phyloP scores from a whole-genome alignment of 2,888 invertebrate species.

The Tiliacea aurago region DNA sequence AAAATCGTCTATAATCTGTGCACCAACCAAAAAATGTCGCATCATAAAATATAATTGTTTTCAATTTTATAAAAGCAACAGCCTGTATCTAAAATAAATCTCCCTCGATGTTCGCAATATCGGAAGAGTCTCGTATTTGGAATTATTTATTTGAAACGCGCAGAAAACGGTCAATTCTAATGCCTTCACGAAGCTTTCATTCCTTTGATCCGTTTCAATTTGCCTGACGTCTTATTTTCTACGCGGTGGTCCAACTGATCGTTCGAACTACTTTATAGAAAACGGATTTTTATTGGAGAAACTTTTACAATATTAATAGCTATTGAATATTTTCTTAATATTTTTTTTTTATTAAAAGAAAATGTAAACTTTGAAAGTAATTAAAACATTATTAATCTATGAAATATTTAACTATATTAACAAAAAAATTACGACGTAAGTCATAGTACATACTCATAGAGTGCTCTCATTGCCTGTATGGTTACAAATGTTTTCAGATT shows the following conservation, averaged over 20 bases:
- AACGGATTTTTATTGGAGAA: constrained; percentile 31
- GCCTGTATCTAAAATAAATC: constrained; percentile 70
- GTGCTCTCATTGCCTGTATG: background rate
- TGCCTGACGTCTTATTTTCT: constrained; percentile 88
- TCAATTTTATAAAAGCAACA: constrained; percentile 52
- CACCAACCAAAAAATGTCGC: background rate
- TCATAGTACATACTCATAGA: background rate
- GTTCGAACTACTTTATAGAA: constrained; percentile 28
- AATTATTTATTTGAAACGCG: constrained; percentile 84
- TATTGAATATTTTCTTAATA: constrained; percentile 1
- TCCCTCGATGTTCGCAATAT: constrained; percentile 75
- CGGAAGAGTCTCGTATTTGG: constrained; percentile 77
- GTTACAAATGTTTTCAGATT: constrained; percentile 21
- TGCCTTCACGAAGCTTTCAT: constrained; percentile 82
- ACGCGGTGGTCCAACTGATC: constrained; percentile 82
- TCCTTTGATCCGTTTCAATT: constrained; percentile 86
- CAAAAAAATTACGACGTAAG: background rate
- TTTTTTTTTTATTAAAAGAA: background rate
- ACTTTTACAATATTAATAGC: background rate
- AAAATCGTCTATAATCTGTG: background rate
- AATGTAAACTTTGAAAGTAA: background rate
- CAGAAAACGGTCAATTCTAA: constrained; percentile 83
- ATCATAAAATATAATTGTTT: background rate
- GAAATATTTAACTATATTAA: background rate
- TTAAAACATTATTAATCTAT: background rate